Percentiles rank a stretch among this genome's conserved stretches.
Evolutionary conservation across 2,888 invertebrate species (phyloP).

Genomic region (Acanthopleura granulata): DNA sequence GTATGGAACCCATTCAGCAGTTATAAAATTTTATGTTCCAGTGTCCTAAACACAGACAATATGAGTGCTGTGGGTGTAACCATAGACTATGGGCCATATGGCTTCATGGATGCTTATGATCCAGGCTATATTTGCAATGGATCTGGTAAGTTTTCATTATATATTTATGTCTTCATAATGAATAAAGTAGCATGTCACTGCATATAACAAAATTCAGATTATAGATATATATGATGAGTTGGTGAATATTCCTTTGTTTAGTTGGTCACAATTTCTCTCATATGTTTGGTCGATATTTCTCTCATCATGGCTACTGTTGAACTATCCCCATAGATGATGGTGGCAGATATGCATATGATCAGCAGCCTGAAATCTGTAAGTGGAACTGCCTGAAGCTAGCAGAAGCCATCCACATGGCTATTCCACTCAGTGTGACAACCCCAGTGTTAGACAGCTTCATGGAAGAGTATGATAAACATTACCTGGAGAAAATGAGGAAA

Average conservation of each 20-base stretch:
- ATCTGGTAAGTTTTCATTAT: constrained; percentile 70
- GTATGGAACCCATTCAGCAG: constrained; percentile 76
- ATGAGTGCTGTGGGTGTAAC: constrained; percentile 77
- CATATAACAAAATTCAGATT: too few relatives aligned
- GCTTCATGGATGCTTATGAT: constrained; percentile 78
- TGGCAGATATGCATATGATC: constrained; percentile 75
- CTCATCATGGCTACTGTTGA: too few relatives aligned
- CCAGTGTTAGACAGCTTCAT: constrained; percentile 66
- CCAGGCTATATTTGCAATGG: constrained; percentile 77
- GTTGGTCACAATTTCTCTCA: not conserved
- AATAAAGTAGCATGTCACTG: too few relatives aligned
- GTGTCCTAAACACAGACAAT: constrained; percentile 70
- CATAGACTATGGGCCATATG: constrained; percentile 79
- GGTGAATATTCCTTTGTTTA: not conserved
- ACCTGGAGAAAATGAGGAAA: constrained; percentile 70
- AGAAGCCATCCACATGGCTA: constrained; percentile 74
- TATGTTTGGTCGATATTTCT: too few relatives aligned
- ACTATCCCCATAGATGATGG: constrained; percentile 71
- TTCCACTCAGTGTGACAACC: constrained; percentile 56
- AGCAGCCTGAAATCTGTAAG: constrained; percentile 77
- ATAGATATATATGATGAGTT: not conserved
- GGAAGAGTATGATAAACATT: constrained; percentile 61
- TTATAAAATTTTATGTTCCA: constrained; percentile 43
- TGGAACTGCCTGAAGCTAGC: constrained; percentile 78
- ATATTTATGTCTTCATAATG: too few relatives aligned